Conservation (phyloP, 2,797 vertebrate genomes). For the Aselliscus stoliczkanus region DNA sequence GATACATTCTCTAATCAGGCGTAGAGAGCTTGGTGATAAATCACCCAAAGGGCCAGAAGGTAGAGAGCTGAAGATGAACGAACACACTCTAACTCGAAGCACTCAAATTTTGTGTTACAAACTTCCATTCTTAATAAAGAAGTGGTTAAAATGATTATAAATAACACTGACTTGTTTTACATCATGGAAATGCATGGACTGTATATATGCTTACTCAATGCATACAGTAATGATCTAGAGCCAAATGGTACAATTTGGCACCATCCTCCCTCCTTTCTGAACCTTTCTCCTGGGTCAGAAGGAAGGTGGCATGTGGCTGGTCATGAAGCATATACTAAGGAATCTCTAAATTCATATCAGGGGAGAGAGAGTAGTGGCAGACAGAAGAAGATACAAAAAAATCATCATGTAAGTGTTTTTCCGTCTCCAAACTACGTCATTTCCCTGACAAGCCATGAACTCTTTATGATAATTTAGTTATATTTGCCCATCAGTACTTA, state of each 20-base stretch:
- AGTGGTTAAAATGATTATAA: constrained; percentile 12
- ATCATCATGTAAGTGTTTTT: constrained; percentile 33
- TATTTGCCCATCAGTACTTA: constrained; percentile 54
- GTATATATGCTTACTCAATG: background rate
- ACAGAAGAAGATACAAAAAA: constrained; percentile 5
- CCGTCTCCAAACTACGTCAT: constrained; percentile 23
- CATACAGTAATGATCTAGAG: background rate
- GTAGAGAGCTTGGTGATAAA: constrained; percentile 30
- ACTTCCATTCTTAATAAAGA: constrained; percentile 16
- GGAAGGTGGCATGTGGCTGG: constrained; percentile 36
- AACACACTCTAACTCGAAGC: background rate
- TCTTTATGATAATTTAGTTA: constrained; percentile 25
- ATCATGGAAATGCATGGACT: background rate
- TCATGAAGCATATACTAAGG: constrained; percentile 14
- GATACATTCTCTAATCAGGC: constrained; percentile 44
- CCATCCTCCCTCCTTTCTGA: background rate
- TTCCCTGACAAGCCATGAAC: constrained; percentile 24
- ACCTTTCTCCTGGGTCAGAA: background rate
- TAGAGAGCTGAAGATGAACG: constrained; percentile 28
- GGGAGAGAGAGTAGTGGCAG: background rate
- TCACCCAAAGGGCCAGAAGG: constrained; percentile 43
- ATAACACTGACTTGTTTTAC: background rate
- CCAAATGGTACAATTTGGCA: constrained; percentile 21
- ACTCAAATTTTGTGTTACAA: background rate
- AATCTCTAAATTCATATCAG: background rate